A percentile compares a stretch with the other conserved stretches of the same genome.
Evolutionary conservation across 1,140 invertebrate genomes (phyloP).

Genomic region (Tribolium castaneum): DNA sequence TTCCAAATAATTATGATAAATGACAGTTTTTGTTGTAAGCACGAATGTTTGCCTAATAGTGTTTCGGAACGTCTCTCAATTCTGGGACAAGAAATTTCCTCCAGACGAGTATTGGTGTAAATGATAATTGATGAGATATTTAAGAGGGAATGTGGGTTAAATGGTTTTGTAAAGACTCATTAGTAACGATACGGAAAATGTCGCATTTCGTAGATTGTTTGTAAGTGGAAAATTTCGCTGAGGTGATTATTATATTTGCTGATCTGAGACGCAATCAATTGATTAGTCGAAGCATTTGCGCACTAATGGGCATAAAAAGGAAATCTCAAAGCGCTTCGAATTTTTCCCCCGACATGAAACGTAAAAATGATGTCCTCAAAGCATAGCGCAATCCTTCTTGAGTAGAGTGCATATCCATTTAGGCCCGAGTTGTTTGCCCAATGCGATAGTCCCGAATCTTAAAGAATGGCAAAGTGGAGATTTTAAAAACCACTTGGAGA

Average conservation of each 20-base stretch:
- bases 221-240: background rate
- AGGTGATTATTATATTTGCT: too few relatives aligned
- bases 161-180: background rate
- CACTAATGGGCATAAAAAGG: background rate
- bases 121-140: background rate
- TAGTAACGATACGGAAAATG: background rate
- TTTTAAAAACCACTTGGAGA: background rate
- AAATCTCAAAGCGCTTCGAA: background rate
- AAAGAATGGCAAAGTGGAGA: background rate
- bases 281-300: background rate
- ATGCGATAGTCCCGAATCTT: background rate
- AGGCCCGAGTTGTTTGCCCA: constrained; percentile 5
- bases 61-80: background rate
- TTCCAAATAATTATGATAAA: background rate
- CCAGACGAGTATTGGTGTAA: background rate
- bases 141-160: background rate
- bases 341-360: background rate
- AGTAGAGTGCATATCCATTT: constrained; percentile 28
- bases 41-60: background rate
- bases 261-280: background rate
- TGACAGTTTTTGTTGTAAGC: background rate
- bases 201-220: too few relatives aligned
- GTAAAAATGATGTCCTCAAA: background rate
- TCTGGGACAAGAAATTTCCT: background rate
- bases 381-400: background rate